Percentiles rank a stretch among this genome's conserved stretches.
Conservation (phyloP, 2,888 invertebrate species). For the Deilephila porcellus region DNA sequence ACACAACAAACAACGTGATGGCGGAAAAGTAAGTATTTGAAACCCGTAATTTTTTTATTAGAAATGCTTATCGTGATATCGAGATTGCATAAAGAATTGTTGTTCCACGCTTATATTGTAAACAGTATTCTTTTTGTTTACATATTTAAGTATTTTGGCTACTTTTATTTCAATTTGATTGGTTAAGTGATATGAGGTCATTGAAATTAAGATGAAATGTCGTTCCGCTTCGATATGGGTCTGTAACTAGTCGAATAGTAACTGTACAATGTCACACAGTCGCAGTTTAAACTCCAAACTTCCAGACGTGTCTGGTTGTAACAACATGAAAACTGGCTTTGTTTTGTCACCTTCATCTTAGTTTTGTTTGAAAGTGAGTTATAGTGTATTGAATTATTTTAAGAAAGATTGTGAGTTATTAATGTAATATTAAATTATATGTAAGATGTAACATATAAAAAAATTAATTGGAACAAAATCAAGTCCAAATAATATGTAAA, state of each 20-base stretch:
- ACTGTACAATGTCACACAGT: constrained; percentile 38
- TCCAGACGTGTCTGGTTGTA: background rate
- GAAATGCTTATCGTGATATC: constrained; percentile 56
- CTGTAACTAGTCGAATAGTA: constrained; percentile 19
- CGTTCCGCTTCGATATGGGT: constrained; percentile 1
- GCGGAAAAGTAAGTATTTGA: constrained; percentile 74
- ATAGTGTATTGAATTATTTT: background rate
- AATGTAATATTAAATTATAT: no score
- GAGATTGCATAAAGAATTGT: constrained; percentile 44
- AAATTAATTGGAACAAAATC: no score
- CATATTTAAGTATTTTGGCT: background rate
- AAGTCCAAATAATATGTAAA: no score
- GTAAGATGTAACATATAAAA: no score
- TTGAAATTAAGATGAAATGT: constrained; percentile 9
- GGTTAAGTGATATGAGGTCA: constrained; percentile 17
- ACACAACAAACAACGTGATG: constrained; percentile 64
- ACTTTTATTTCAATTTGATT: background rate
- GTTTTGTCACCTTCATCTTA: background rate
- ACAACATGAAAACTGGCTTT: background rate
- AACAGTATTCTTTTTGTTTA: constrained; percentile 30
- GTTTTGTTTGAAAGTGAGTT: background rate
- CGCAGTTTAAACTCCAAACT: background rate
- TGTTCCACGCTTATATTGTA: constrained; percentile 30
- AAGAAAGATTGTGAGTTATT: background rate
- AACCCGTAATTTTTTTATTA: constrained; percentile 36